These are phyloP conservation scores for Paraplagusia blochii DNA, from an alignment of 2,113 vertebrate genomes.

Conservation along the genomic window DNA sequence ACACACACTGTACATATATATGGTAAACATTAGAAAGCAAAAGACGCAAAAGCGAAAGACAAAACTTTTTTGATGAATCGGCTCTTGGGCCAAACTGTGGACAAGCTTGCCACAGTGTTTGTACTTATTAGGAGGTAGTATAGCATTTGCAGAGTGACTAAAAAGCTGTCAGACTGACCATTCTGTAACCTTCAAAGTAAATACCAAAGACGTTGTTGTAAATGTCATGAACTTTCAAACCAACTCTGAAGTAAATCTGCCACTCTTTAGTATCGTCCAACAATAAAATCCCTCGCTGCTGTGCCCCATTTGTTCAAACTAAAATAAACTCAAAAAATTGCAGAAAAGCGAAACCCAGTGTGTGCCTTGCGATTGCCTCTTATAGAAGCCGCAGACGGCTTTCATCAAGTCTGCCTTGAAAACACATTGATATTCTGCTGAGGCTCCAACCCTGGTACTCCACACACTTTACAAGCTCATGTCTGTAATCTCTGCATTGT, in stretches of 20 bases:
- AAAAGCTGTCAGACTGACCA: conserved; percentile 65
- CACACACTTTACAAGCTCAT: conserved; percentile 19
- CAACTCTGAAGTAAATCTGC: conserved; percentile 54
- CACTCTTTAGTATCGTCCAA: conserved; percentile 58
- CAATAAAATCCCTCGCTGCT: conserved; percentile 34
- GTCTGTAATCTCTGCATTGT: conserved; percentile 31
- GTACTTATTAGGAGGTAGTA: conserved; percentile 44
- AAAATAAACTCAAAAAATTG: conserved; percentile 10
- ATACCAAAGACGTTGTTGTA: conserved; percentile 70
- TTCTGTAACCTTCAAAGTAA: conserved; percentile 76
- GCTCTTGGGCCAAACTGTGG: no score
- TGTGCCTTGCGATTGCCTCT: conserved; percentile 12
- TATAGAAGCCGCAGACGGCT: neutral
- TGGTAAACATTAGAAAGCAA: no score
- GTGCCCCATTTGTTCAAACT: conserved; percentile 19
- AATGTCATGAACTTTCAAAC: conserved; percentile 80
- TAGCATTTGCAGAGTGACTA: conserved; percentile 47
- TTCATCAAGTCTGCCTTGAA: conserved; percentile 34
- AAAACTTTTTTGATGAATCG: no score
- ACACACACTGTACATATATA: no score
- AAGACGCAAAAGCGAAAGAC: no score
- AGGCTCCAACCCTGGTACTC: conserved; percentile 25
- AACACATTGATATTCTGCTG: conserved; percentile 36
- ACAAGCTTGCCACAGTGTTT: neutral
- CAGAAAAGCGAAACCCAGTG: conserved; percentile 6